phyloP scores from a whole-genome alignment of 2,888 invertebrate genomes.

The Beris chalybata region DNA sequence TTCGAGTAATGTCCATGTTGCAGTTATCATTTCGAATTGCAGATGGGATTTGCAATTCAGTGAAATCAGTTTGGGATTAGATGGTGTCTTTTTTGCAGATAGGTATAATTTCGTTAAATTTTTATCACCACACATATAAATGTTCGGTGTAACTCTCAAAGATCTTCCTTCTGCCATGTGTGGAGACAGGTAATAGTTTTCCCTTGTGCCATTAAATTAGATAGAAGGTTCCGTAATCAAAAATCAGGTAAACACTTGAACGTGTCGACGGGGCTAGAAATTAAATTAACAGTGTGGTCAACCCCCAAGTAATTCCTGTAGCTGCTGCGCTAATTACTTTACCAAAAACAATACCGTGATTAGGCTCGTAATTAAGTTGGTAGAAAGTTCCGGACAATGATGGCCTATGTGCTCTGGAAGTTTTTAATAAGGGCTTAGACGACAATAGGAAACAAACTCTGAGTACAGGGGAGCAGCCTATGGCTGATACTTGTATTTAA shows the following conservation, averaged over 20 bases:
- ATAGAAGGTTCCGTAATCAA: slow-evolving; percentile 23
- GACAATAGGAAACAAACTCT: slow-evolving; percentile 13
- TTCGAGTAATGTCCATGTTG: slow-evolving; percentile 7
- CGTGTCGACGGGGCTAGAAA: slow-evolving; percentile 28
- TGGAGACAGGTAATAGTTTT: no score
- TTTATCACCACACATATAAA: no score
- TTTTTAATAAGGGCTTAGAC: slow-evolving; percentile 2
- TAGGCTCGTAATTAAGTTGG: slow-evolving; percentile 26
- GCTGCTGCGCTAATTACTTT: slow-evolving; percentile 26
- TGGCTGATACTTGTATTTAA: slow-evolving; percentile 15
- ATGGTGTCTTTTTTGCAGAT: no score
- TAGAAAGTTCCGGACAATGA: slow-evolving; percentile 5
- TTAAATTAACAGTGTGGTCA: slow-evolving; percentile 31
- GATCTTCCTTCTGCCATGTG: no score
- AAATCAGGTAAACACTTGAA: slow-evolving; percentile 26
- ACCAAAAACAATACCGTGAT: slow-evolving; percentile 30
- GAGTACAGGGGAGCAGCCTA: slow-evolving; percentile 1
- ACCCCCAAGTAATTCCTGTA: slow-evolving; percentile 13
- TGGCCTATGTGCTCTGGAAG: neutral
- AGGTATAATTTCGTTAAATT: no score
- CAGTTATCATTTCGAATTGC: slow-evolving; percentile 8
- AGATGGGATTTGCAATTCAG: neutral
- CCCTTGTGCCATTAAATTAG: slow-evolving; percentile 8
- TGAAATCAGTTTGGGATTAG: no score
- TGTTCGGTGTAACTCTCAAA: no score